Base-by-base conservation (phyloP, 2,888 invertebrate species). In the Andrena trimmerana region DNA sequence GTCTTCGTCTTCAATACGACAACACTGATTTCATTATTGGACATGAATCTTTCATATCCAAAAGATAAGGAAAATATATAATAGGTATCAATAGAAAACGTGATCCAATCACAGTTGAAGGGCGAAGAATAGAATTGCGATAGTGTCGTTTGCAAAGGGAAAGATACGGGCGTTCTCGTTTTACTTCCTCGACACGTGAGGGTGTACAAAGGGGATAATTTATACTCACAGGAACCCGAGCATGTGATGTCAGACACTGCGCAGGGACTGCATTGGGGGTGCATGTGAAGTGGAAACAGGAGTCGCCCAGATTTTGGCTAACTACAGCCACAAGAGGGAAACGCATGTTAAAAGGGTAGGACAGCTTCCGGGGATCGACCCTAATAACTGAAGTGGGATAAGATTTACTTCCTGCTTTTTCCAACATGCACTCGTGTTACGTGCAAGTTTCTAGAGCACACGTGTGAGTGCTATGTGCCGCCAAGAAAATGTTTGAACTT, bases 281-380 rank as follows among this genome's bases (percentile, higher is more conserved):
- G 1, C 50, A 63, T 50, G 16, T 81, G 20, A 66, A 83, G 80
- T 74, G 81, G 80, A 62, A 74, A 75, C 67, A 76, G 52, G 76
- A 80, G 54, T 36, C 36, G 60, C 1, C 8, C 69, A 57, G 29
- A 65, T 70, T 66, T 82, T 52, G 24, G 63, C n/a, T 27, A 54
- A 29, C 54, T 63, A 36, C 48, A 65, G 36, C 72, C 77, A 50
- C 69, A 77, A 81, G 83, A 83, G 73, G 81, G 70, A 81, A 73
- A 52, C 29, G 54, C 54, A 16, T n/a, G 48, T 73, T 60, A 36
- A 59, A 50, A 62, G 70, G 33, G 63, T 54, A 67, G 29, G 29
- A 67, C 29, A 48, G 31, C 62, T 76, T 84, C 84, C 74, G 72
- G 78, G 6, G 63, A 75, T 78, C 65, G 13, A 83, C 66, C 42